phyloP scores from a whole-genome alignment of 64 coral and sea anemone species.

The Stylophora pistillata region DNA sequence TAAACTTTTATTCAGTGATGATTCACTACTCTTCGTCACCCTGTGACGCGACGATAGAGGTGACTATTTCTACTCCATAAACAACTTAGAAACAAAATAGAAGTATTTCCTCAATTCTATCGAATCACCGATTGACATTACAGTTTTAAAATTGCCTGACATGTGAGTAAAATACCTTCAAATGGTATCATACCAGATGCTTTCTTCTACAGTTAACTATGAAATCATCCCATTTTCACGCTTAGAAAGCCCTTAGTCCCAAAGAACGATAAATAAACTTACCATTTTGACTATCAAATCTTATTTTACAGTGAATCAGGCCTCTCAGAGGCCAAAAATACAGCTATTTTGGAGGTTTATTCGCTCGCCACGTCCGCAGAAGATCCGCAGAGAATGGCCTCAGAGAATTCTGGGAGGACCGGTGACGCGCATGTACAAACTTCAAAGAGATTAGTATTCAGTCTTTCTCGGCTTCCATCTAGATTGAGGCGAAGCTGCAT shows the following conservation, averaged over 20 bases:
- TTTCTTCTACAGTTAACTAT: conserved; percentile 1
- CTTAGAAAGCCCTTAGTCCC: background rate
- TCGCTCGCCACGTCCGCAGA: conserved; percentile 92
- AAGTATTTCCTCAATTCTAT: background rate
- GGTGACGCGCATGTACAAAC: background rate
- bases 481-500: background rate
- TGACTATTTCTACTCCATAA: background rate
- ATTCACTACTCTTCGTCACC: background rate
- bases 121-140: too few relatives aligned
- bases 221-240: background rate
- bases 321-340: conserved; percentile 78
- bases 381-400: conserved; percentile 59
- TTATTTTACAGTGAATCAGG: conserved; percentile 24
- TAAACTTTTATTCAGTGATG: background rate
- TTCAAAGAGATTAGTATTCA: background rate
- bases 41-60: background rate
- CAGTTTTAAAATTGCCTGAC: background rate
- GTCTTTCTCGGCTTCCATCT: background rate
- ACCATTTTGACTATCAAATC: conserved; percentile 81
- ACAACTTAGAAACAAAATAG: background rate
- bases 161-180: background rate
- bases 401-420: conserved; percentile 74
- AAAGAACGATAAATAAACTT: conserved; percentile 47
- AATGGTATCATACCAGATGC: background rate
- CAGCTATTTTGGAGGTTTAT: conserved; percentile 54